Percentiles rank a stretch among this genome's conserved stretches.
phyloP scores from a whole-genome alignment of 2,888 invertebrate genomes.

The Pilophorus perplexus region DNA sequence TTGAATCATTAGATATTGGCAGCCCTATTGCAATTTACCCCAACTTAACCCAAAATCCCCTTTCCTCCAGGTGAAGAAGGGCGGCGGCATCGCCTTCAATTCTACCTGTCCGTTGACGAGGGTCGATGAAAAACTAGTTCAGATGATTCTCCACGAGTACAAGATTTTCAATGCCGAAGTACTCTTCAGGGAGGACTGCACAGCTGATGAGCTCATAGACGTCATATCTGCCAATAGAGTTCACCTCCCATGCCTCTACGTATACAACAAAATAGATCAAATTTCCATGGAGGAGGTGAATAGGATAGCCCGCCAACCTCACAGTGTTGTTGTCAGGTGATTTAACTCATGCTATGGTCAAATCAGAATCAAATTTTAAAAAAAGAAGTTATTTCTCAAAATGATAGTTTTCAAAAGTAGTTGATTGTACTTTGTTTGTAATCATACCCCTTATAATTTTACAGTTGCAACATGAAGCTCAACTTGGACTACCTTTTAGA shows the following conservation, averaged over 20 bases:
- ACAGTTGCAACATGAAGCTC: conserved; percentile 96
- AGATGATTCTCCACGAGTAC: conserved; percentile 96
- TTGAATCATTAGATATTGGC: background rate
- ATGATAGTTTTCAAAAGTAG: too few species aligned
- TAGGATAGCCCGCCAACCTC: conserved; percentile 80
- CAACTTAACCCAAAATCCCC: background rate
- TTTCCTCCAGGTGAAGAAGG: conserved; percentile 74
- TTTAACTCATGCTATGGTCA: too few species aligned
- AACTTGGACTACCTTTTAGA: conserved; percentile 94
- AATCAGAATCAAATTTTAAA: too few species aligned
- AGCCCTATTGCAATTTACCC: background rate
- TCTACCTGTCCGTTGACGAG: conserved; percentile 90
- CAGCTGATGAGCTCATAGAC: conserved; percentile 95
- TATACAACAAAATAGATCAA: conserved; percentile 99
- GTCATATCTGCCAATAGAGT: conserved; percentile 94
- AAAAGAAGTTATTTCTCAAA: too few species aligned
- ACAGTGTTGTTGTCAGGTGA: conserved; percentile 90
- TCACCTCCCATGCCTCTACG: conserved; percentile 95
- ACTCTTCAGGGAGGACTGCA: conserved; percentile 92
- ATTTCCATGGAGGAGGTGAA: conserved; percentile 98
- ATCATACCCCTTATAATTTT: background rate
- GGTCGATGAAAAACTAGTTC: conserved; percentile 94
- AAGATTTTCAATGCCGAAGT: conserved; percentile 95
- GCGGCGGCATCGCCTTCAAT: conserved; percentile 95
- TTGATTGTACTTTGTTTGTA: too few species aligned